Evolutionary conservation across 2,113 vertebrate species (phyloP).

Genomic region (Rhabdornis inornatus): DNA sequence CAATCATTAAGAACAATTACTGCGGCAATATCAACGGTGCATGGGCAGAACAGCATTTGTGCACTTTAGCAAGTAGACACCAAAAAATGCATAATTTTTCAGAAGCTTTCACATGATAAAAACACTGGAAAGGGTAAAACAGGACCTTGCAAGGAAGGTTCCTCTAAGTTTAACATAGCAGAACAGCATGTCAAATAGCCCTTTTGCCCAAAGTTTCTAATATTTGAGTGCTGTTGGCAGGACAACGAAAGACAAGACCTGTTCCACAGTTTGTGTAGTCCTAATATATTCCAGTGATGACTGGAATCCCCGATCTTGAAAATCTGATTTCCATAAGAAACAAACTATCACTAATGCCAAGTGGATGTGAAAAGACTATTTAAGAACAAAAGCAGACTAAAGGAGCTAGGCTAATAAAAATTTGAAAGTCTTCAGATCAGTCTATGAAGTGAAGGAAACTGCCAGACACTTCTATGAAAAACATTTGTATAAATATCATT

Average conservation of each 20-base stretch:
- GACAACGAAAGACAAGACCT: not conserved
- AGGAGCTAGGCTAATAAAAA: not conserved
- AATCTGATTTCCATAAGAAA: not conserved
- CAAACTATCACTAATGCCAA: not conserved
- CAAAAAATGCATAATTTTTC: not conserved
- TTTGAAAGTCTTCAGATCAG: not conserved
- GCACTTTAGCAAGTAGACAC: not conserved
- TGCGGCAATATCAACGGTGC: not conserved
- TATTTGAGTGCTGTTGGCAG: not conserved
- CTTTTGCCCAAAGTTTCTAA: not conserved
- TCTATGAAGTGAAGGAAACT: not conserved
- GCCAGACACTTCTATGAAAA: not conserved
- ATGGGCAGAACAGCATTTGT: not conserved
- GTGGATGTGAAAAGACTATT: not conserved
- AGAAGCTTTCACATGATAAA: not conserved
- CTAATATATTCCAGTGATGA: not conserved
- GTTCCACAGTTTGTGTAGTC: rapidly evolving
- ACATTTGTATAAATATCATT: not conserved
- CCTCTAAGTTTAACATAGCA: not conserved
- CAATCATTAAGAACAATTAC: not conserved
- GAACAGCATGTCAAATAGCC: not conserved
- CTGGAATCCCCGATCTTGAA: not conserved
- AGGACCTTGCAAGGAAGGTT: not conserved
- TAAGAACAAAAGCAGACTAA: not conserved
- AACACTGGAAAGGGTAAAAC: not conserved